These are phyloP conservation scores for Pristionchus fissidentatus DNA, from an alignment of 2,888 invertebrate genomes.

Conservation along the genomic window DNA sequence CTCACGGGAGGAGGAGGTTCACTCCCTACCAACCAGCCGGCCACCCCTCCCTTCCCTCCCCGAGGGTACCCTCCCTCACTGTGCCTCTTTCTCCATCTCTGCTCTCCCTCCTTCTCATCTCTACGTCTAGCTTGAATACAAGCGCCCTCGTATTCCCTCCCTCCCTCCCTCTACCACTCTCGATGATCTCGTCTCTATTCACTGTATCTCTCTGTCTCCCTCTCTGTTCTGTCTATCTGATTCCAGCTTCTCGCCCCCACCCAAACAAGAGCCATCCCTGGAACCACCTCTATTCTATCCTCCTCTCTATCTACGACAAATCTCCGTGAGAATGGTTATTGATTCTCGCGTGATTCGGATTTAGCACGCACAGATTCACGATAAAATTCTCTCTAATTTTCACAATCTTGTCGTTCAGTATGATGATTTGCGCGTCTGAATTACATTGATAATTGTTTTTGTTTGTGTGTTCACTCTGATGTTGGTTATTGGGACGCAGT, in stretches of 20 bases:
- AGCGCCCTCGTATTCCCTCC: neutral
- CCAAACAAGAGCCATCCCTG: neutral
- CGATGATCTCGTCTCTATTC: neutral
- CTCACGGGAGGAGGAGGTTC: too few species aligned
- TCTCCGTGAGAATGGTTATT: constrained; percentile 10
- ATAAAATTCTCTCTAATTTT: too few species aligned
- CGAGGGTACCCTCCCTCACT: constrained; percentile 14
- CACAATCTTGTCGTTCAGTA: too few species aligned
- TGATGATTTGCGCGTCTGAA: too few species aligned
- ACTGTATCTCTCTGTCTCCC: neutral
- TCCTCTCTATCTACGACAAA: neutral
- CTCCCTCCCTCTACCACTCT: constrained; percentile 3
- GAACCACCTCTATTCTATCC: neutral
- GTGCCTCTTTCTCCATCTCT: neutral
- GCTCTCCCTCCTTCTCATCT: neutral
- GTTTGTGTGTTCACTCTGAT: too few species aligned
- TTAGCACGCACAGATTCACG: too few species aligned
- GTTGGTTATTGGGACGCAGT: too few species aligned
- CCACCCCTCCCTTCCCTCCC: neutral
- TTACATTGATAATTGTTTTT: too few species aligned
- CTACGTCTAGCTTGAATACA: constrained; percentile 17
- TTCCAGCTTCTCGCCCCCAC: neutral
- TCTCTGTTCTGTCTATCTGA: neutral
- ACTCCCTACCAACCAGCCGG: constrained; percentile 9
- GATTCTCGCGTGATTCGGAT: too few species aligned